Conservation (phyloP, 2,113 vertebrate species). For the Semnornis frantzii region DNA sequence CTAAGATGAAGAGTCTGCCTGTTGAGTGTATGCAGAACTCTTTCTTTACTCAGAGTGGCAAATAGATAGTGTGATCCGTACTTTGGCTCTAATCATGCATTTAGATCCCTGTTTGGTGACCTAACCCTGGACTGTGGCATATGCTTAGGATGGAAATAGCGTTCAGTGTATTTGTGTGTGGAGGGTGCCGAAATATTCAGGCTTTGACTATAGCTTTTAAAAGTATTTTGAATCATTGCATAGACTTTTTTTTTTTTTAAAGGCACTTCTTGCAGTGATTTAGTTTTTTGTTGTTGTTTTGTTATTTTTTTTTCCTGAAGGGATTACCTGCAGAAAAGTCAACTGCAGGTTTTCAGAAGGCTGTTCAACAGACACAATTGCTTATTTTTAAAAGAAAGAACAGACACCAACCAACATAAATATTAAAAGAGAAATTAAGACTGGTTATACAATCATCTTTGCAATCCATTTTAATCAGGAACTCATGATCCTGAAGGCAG, state of each 20-base stretch:
- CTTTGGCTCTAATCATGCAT: background rate
- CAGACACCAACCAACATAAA: background rate
- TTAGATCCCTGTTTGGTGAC: background rate
- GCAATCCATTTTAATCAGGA: background rate
- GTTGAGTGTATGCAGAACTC: background rate
- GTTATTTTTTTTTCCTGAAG: background rate
- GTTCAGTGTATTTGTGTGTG: background rate
- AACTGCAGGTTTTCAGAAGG: background rate
- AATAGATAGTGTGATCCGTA: background rate
- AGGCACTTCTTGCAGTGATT: background rate
- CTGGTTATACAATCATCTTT: background rate
- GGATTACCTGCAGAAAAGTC: background rate
- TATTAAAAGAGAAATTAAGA: background rate
- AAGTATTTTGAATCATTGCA: background rate
- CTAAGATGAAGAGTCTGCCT: background rate
- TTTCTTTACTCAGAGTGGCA: background rate
- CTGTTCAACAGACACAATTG: background rate
- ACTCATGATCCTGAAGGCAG: background rate
- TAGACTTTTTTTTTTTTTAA: background rate
- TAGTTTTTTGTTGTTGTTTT: background rate
- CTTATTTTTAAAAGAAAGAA: background rate
- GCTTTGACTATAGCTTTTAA: background rate
- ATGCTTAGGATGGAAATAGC: background rate
- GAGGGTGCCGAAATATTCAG: background rate
- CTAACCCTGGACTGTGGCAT: background rate